Evolutionary conservation across 2,797 vertebrate genomes (phyloP).

Genomic region (Taeniopygia guttata): DNA sequence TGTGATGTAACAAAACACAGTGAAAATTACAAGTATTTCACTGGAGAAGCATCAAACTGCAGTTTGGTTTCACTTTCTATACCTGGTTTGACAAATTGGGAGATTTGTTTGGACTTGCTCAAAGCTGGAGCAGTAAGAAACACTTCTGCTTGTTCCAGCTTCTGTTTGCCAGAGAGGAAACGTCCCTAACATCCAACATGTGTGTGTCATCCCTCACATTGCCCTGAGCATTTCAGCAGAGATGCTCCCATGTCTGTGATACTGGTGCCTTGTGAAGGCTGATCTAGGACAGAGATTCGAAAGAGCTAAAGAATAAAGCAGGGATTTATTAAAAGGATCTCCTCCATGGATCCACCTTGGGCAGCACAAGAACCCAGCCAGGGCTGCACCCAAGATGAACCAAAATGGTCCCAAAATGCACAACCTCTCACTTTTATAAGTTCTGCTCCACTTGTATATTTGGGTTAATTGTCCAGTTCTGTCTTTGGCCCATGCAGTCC

Average conservation of each 20-base stretch:
- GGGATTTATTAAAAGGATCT: not conserved
- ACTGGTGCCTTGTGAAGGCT: not conserved
- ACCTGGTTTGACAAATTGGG: not conserved
- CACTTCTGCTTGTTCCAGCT: not conserved
- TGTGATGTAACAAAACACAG: not conserved
- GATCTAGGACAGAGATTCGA: not conserved
- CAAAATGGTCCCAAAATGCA: not conserved
- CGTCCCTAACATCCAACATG: not conserved
- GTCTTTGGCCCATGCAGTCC: too few species aligned
- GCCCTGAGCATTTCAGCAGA: not conserved
- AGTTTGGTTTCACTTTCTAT: not conserved
- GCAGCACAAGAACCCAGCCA: not conserved
- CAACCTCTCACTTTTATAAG: too few species aligned
- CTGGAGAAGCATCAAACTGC: not conserved
- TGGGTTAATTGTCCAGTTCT: too few species aligned
- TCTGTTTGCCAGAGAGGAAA: not conserved
- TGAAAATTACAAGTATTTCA: not conserved
- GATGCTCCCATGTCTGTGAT: not conserved
- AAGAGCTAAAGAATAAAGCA: not conserved
- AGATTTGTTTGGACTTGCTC: conserved; percentile 32
- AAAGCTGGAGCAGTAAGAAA: not conserved
- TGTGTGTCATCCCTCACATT: not conserved
- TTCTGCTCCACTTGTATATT: too few species aligned
- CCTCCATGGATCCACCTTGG: not conserved
- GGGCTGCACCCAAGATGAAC: not conserved